Percentiles rank a stretch among this genome's conserved stretches.
These are phyloP conservation scores for Anodontia alba DNA, from an alignment of 2,888 invertebrate species.

Conservation along the genomic window DNA sequence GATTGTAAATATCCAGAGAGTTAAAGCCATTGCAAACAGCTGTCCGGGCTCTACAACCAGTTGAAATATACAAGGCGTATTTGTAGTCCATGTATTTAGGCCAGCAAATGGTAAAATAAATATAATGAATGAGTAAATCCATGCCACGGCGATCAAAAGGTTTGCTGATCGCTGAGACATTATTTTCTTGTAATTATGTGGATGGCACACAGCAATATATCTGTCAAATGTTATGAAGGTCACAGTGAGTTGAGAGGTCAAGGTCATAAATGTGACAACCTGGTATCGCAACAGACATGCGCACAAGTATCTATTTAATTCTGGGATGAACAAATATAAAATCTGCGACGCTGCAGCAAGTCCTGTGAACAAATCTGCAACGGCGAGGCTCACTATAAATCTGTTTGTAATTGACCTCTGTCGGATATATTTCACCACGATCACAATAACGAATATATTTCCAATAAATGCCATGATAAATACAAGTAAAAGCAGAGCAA, in stretches of 20 bases:
- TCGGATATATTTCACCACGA: constrained; percentile 48
- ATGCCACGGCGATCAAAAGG: constrained; percentile 34
- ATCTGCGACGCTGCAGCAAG: constrained; percentile 48
- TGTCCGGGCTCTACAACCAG: constrained; percentile 30
- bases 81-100: constrained; percentile 38
- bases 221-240: constrained; percentile 62
- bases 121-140: constrained; percentile 45
- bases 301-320: constrained; percentile 30
- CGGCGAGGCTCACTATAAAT: constrained; percentile 61
- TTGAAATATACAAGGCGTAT: constrained; percentile 38
- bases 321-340: constrained; percentile 44
- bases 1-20: constrained; percentile 40
- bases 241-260: constrained; percentile 58
- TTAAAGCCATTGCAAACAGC: constrained; percentile 40
- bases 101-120: constrained; percentile 42
- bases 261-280: constrained; percentile 53
- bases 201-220: constrained; percentile 58
- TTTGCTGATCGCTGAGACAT: constrained; percentile 39
- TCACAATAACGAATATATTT: constrained; percentile 53
- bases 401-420: constrained; percentile 33
- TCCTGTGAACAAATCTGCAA: constrained; percentile 60
- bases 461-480: constrained; percentile 54
- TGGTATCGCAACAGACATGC: constrained; percentile 58
- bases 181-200: constrained; percentile 39
- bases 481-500: constrained; percentile 49